A percentile compares a stretch with the other conserved stretches of the same genome.
Conservation (phyloP, 2,888 invertebrate species). For the Idaea straminata region DNA sequence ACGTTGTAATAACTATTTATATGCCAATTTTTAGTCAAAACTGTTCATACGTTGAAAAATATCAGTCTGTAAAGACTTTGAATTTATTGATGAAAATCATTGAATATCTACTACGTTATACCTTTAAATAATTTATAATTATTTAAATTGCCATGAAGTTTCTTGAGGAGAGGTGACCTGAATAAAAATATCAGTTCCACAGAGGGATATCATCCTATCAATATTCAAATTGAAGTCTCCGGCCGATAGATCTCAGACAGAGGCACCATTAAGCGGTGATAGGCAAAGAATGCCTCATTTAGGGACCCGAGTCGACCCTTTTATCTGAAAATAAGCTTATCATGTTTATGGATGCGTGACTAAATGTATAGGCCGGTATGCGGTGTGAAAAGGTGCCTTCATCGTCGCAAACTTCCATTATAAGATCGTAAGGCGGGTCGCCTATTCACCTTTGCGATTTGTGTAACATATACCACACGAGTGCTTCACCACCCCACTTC, state of each 20-base stretch:
- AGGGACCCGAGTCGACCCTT: slow-evolving; percentile 67
- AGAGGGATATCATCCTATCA: slow-evolving; percentile 55
- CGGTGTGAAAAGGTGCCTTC: slow-evolving; percentile 56
- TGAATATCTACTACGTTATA: too few species aligned
- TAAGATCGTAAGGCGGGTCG: slow-evolving; percentile 45
- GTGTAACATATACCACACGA: slow-evolving; percentile 19
- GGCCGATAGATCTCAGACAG: slow-evolving; percentile 65
- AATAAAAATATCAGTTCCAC: slow-evolving; percentile 52
- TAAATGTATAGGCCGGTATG: slow-evolving; percentile 56
- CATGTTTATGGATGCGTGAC: slow-evolving; percentile 68
- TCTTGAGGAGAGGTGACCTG: slow-evolving; percentile 44
- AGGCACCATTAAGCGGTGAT: slow-evolving; percentile 69
- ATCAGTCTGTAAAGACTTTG: too few species aligned
- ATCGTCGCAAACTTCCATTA: slow-evolving; percentile 60
- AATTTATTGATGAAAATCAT: too few species aligned
- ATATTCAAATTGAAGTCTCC: slow-evolving; percentile 72
- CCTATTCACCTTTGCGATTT: slow-evolving; percentile 41
- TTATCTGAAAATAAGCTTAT: slow-evolving; percentile 76
- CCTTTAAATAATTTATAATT: slow-evolving; percentile 13
- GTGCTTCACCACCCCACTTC: neutral
- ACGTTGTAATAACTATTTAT: too few species aligned
- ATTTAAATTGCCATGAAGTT: slow-evolving; percentile 12
- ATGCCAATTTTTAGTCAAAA: too few species aligned
- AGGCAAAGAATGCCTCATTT: slow-evolving; percentile 74
- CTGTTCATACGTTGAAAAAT: too few species aligned